Evolutionary conservation across 1,140 invertebrate species (phyloP).

Genomic region (Bombus confusus): DNA sequence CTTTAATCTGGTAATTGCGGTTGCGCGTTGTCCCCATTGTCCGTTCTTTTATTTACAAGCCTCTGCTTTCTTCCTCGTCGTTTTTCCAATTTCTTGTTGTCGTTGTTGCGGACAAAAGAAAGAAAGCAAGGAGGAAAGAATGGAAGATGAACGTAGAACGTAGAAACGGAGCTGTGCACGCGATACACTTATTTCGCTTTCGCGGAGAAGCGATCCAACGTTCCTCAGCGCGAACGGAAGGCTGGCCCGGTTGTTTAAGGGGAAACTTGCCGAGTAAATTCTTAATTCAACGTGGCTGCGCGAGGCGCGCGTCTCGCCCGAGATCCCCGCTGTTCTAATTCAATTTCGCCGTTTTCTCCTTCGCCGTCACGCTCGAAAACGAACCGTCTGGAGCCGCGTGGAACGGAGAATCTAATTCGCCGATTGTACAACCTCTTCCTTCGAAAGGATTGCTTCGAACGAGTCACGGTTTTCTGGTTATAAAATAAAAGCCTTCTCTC

Average conservation of each 20-base stretch:
- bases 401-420: background rate
- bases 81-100: background rate
- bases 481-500: background rate
- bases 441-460: constrained; percentile 9
- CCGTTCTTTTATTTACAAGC: background rate
- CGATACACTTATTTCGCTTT: constrained; percentile 4
- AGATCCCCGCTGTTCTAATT: constrained; percentile 16
- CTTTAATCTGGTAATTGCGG: constrained; percentile 46
- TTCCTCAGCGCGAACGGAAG: background rate
- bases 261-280: constrained; percentile 9
- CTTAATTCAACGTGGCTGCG: constrained; percentile 16
- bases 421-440: background rate
- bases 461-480: background rate
- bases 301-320: background rate
- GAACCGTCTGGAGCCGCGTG: background rate
- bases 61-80: too few relatives aligned
- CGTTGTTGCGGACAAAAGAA: background rate
- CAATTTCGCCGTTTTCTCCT: constrained; percentile 7
- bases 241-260: background rate
- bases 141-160: background rate
- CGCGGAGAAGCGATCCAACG: background rate
- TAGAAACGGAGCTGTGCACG: background rate
- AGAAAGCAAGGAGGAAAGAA: background rate
- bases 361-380: background rate
- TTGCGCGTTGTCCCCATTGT: background rate